A percentile compares a stretch with the other conserved stretches of the same genome.
phyloP scores from a whole-genome alignment of 2,113 vertebrate species.

The Takifugu flavidus region DNA sequence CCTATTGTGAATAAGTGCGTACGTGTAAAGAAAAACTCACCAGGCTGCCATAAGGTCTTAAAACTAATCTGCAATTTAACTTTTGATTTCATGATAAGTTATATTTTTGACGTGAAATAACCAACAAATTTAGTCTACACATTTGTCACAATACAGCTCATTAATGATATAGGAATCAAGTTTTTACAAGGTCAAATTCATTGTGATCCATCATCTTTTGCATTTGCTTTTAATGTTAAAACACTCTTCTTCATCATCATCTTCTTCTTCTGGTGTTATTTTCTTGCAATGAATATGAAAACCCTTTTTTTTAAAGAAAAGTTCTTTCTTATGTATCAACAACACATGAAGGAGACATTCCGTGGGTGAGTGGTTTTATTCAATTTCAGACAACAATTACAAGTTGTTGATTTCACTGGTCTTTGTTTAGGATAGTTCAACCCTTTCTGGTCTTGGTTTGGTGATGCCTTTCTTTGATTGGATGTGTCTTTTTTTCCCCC shows the following conservation, averaged over 20 bases:
- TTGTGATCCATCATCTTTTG: slow-evolving; percentile 32
- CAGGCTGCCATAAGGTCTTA: too few species aligned
- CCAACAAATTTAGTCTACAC: too few species aligned
- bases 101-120: too few species aligned
- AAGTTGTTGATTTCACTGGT: not conserved
- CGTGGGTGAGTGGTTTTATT: slow-evolving; percentile 39
- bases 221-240: slow-evolving; percentile 13
- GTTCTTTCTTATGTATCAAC: not conserved
- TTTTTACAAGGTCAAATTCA: too few species aligned
- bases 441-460: slow-evolving; percentile 4
- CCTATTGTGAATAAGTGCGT: too few species aligned
- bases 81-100: too few species aligned
- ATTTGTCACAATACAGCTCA: too few species aligned
- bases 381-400: not conserved
- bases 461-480: slow-evolving; percentile 10
- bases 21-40: too few species aligned
- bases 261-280: not conserved
- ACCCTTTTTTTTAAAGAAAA: not conserved
- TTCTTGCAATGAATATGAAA: not conserved
- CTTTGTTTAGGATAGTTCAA: slow-evolving; percentile 20
- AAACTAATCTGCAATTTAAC: too few species aligned
- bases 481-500: not conserved
- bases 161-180: too few species aligned
- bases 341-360: slow-evolving; percentile 12
- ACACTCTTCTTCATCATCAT: not conserved